These are phyloP conservation scores for Subacronicta megacephala DNA, from an alignment of 2,888 invertebrate species.

Conservation along the genomic window DNA sequence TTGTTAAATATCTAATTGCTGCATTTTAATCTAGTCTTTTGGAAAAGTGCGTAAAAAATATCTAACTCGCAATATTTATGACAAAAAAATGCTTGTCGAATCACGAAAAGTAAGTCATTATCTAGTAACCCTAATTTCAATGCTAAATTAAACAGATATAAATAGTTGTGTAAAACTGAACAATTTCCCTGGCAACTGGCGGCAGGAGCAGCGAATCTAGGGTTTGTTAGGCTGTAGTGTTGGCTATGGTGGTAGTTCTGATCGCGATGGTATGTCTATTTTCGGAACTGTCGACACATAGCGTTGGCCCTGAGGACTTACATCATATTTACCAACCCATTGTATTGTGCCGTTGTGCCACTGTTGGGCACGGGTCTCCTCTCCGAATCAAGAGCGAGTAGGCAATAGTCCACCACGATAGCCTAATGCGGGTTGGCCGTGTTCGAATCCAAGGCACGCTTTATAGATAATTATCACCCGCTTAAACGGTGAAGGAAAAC, in stretches of 20 bases:
- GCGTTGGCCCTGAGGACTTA: too few species aligned
- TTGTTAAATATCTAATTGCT: slow-evolving; percentile 48
- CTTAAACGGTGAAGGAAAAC: too few species aligned
- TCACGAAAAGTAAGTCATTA: slow-evolving; percentile 46
- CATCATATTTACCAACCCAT: too few species aligned
- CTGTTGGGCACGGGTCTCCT: too few species aligned
- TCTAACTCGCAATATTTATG: slow-evolving; percentile 13
- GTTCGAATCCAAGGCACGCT: too few species aligned
- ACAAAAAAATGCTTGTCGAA: slow-evolving; percentile 51
- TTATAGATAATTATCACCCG: too few species aligned
- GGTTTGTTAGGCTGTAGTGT: background rate
- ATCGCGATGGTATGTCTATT: too few species aligned
- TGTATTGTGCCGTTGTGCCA: too few species aligned
- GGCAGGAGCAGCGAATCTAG: background rate
- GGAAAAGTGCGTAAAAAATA: slow-evolving; percentile 48
- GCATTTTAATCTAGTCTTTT: slow-evolving; percentile 8
- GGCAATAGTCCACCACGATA: too few species aligned
- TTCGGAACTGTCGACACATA: too few species aligned
- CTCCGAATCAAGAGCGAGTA: too few species aligned
- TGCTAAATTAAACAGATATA: background rate
- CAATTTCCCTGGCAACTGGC: background rate
- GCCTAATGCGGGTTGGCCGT: too few species aligned
- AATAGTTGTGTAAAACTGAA: background rate
- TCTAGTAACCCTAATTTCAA: slow-evolving; percentile 22
- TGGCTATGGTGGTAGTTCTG: background rate